phyloP scores from a whole-genome alignment of 2,888 invertebrate genomes.

The Platycnemis pennipes region DNA sequence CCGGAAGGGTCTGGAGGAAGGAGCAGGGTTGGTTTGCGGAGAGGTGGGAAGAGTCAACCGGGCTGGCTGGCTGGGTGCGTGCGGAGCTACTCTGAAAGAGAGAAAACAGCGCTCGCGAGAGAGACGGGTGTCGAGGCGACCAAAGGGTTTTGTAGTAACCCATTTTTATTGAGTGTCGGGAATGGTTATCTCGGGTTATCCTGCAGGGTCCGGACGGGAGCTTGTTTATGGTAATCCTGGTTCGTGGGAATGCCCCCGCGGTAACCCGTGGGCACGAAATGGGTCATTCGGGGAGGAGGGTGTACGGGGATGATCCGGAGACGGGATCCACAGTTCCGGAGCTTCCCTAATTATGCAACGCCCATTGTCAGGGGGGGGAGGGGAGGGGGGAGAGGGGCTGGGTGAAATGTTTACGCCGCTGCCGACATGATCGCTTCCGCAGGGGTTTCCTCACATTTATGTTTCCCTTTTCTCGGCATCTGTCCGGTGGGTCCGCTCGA shows the following conservation, averaged over 20 bases:
- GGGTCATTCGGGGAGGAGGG: background rate
- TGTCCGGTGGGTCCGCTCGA: background rate
- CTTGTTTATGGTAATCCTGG: constrained; percentile 35
- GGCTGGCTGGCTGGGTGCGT: background rate
- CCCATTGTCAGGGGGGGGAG: too few species aligned
- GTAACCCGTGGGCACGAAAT: constrained; percentile 19
- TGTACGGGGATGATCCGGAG: background rate
- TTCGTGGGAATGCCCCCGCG: background rate
- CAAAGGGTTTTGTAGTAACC: constrained; percentile 1
- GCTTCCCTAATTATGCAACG: background rate
- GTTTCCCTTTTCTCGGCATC: background rate
- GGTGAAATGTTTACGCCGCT: constrained; percentile 4
- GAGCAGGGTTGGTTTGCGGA: background rate
- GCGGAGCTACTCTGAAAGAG: background rate
- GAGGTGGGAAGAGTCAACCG: background rate
- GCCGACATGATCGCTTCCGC: background rate
- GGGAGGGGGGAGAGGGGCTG: too few species aligned
- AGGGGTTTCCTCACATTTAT: background rate
- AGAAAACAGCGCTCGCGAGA: background rate
- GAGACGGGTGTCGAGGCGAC: background rate
- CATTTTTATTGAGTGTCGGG: constrained; percentile 8
- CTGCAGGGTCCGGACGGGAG: background rate
- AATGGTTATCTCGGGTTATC: constrained; percentile 11
- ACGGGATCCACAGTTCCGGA: background rate
- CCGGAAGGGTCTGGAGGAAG: background rate